Conservation (phyloP, 2,888 invertebrate species). For the Drosophila austrosaltans region DNA sequence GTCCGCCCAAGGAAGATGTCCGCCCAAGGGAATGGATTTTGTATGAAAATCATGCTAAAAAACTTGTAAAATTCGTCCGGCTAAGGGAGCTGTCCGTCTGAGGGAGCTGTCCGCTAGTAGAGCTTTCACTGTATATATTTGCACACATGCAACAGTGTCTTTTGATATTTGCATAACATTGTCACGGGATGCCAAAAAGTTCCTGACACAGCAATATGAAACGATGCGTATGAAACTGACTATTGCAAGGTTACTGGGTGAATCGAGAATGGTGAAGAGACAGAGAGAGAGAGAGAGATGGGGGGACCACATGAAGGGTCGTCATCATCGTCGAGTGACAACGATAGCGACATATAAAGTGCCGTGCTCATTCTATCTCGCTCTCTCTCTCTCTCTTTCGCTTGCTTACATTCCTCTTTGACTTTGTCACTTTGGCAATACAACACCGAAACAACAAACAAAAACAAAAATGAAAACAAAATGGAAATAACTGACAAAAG, state of each 20-base stretch:
- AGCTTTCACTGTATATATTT: too few species aligned
- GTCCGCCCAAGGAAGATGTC: too few species aligned
- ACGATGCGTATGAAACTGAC: constrained; percentile 11
- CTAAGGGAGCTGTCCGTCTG: too few species aligned
- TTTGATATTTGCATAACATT: constrained; percentile 58
- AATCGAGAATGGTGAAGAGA: not conserved
- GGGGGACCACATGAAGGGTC: not conserved
- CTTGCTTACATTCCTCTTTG: not conserved
- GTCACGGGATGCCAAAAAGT: constrained; percentile 30
- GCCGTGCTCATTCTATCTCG: constrained; percentile 3
- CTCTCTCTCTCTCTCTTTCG: too few species aligned
- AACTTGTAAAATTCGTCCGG: too few species aligned
- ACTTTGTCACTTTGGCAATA: constrained; percentile 16
- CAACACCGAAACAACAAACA: constrained; percentile 10
- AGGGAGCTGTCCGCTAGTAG: too few species aligned
- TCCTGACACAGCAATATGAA: constrained; percentile 32
- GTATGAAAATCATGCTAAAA: too few species aligned
- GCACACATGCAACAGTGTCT: constrained; percentile 28
- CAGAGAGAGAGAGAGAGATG: not conserved
- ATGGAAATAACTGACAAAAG: not conserved
- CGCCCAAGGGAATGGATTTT: too few species aligned
- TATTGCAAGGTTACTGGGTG: not conserved
- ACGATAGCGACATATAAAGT: constrained; percentile 37
- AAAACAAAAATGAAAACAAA: not conserved
- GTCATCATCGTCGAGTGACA: constrained; percentile 20